Conservation (phyloP, 1,140 invertebrate genomes). For the Drosophila jambulina region DNA sequence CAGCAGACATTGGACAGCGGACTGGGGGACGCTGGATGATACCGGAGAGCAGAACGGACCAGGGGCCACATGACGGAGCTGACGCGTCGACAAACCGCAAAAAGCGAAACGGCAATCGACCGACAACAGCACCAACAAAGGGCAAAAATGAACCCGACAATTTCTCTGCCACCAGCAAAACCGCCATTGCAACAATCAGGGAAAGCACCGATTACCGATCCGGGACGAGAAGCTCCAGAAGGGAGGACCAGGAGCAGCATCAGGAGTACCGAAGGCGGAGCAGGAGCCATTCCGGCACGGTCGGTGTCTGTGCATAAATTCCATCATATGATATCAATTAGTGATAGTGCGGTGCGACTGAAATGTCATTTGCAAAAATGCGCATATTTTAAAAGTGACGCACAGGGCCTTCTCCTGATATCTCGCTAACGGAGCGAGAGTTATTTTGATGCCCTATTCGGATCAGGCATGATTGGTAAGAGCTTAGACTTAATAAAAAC, state of each 20-base stretch:
- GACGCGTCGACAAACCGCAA: conserved; percentile 78
- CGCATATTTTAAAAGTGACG: conserved; percentile 79
- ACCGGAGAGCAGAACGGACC: conserved; percentile 18
- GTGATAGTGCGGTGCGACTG: conserved; percentile 81
- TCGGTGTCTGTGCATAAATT: conserved; percentile 76
- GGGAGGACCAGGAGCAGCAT: neutral
- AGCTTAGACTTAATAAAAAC: neutral
- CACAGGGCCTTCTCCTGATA: conserved; percentile 50
- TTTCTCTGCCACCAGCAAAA: conserved; percentile 30
- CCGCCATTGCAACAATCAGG: conserved; percentile 45
- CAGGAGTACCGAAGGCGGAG: neutral
- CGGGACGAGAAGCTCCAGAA: conserved; percentile 10
- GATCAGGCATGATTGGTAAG: neutral
- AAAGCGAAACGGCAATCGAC: conserved; percentile 49
- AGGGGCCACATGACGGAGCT: conserved; percentile 41
- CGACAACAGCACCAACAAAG: conserved; percentile 45
- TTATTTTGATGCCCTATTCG: conserved; percentile 37
- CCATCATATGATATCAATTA: conserved; percentile 83
- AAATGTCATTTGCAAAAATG: conserved; percentile 82
- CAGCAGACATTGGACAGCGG: conserved; percentile 27
- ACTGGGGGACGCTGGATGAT: conserved; percentile 6
- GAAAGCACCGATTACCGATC: conserved; percentile 71
- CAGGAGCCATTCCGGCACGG: conserved; percentile 3
- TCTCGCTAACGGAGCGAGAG: conserved; percentile 52
- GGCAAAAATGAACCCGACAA: conserved; percentile 42